phyloP scores from a whole-genome alignment of 2,113 vertebrate species.

The Macrotus californicus region DNA sequence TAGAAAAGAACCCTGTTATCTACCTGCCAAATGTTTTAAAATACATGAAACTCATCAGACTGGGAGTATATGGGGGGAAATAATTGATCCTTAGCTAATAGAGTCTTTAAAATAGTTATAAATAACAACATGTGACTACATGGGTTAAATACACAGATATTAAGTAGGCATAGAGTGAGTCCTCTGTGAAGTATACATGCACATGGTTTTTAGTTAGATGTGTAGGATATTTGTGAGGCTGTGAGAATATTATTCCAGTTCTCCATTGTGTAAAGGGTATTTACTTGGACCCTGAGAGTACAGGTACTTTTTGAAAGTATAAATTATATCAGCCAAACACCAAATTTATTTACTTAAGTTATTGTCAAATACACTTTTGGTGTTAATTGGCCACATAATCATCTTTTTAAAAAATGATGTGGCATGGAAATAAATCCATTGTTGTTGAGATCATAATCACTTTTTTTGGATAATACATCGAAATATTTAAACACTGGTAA shows the following conservation, averaged over 20 bases:
- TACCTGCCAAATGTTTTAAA: not conserved
- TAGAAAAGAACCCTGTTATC: not conserved
- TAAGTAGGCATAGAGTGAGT: not conserved
- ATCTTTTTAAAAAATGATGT: not conserved
- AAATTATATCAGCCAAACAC: not conserved
- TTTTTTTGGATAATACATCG: not conserved
- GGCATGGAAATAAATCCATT: not conserved
- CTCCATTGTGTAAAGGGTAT: not conserved
- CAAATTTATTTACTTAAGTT: constrained; percentile 13
- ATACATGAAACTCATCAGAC: not conserved
- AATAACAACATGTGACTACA: not conserved
- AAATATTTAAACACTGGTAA: not conserved
- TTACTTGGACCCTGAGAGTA: not conserved
- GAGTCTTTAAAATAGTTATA: not conserved
- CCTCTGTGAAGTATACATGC: not conserved
- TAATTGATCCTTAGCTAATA: not conserved
- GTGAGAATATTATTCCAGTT: constrained; percentile 22
- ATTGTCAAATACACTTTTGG: not conserved
- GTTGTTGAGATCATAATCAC: not conserved
- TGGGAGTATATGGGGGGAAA: not conserved
- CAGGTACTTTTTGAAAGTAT: constrained; percentile 5
- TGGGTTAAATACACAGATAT: not conserved
- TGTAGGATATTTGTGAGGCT: not conserved
- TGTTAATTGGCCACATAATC: not conserved
- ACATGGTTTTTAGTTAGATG: not conserved